Base-by-base conservation (phyloP, 2,113 vertebrate genomes). In the Phylloscopus trochilus region DNA sequence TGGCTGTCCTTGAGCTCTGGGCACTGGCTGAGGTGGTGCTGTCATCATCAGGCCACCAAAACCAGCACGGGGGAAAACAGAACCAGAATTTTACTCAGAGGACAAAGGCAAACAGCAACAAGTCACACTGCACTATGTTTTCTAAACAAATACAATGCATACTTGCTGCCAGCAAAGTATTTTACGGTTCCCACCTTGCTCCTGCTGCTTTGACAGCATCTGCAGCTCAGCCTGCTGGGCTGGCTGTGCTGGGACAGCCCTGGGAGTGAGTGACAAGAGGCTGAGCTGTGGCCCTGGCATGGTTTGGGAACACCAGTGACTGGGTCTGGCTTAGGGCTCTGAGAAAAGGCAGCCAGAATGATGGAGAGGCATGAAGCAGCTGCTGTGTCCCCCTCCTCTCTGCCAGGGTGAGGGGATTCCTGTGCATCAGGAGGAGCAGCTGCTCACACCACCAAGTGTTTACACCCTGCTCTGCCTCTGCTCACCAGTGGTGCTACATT, bases 21-120 rank as follows among this genome's bases (percentile, higher is more conserved):
- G 52, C 20, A 10, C 28, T 16, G 44, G 2, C 43, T 39, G 39
- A 13, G 53, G 16, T 60, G 87, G 30, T 1, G 4, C 76, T 69
- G 23, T 18, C 53, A 75, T 28, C 53, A 17, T 0, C 26, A 46
- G 4, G 52, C 22, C 30, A 27, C 47, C 39, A 28, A 31, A 70
- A 37, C 31, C 51, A 44, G 1, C 0, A 2, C 2, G 1, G 62
- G 13, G 52, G 11, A 9, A 66, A 90, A 37, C 41, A 19, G 30
- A 19, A 19, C 46, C 33, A 33, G 52, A 15, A 30, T 18, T 51
- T 90, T 41, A 39, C 67, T 76, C 58, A 15, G 70, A 70, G 67
- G 56, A 28, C 59, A 87, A 39, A 69, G 15, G 28, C 31, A 89
- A 83, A 64, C 2, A 46, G 19, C 26, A 69, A 28, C 46, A 89